Conservation (phyloP, 2,797 vertebrate species). For the Catostomus latipinnis region DNA sequence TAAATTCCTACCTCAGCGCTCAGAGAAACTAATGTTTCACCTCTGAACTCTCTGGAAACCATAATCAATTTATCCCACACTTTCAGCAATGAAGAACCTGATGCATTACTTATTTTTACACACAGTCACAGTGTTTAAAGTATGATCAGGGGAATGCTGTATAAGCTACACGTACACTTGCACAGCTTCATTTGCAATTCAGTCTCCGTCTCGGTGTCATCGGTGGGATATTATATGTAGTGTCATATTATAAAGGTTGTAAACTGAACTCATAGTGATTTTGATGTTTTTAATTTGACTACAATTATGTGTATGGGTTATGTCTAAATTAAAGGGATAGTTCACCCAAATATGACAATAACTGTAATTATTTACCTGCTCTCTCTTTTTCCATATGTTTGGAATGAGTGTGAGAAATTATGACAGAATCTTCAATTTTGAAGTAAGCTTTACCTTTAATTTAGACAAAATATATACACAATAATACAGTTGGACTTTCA, state of each 20-base stretch:
- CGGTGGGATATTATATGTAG: not conserved
- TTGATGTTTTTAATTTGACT: not conserved
- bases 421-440: too few relatives aligned
- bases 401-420: too few relatives aligned
- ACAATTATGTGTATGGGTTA: conserved; percentile 32
- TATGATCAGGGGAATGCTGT: not conserved
- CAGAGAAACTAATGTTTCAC: not conserved
- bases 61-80: not conserved
- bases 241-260: not conserved
- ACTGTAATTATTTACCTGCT: too few relatives aligned
- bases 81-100: not conserved
- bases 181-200: not conserved
- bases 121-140: not conserved
- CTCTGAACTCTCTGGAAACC: not conserved
- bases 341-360: too few relatives aligned
- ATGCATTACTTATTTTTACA: not conserved
- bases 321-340: conserved; percentile 6
- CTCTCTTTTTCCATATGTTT: too few relatives aligned
- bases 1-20: conserved; percentile 5
- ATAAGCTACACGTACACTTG: not conserved
- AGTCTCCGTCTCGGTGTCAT: not conserved
- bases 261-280: not conserved
- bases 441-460: too few relatives aligned
- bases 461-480: too few relatives aligned
- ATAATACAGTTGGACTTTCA: too few relatives aligned